These are phyloP conservation scores for Cottus gobio DNA, from an alignment of 2,113 vertebrate species.

Conservation along the genomic window DNA sequence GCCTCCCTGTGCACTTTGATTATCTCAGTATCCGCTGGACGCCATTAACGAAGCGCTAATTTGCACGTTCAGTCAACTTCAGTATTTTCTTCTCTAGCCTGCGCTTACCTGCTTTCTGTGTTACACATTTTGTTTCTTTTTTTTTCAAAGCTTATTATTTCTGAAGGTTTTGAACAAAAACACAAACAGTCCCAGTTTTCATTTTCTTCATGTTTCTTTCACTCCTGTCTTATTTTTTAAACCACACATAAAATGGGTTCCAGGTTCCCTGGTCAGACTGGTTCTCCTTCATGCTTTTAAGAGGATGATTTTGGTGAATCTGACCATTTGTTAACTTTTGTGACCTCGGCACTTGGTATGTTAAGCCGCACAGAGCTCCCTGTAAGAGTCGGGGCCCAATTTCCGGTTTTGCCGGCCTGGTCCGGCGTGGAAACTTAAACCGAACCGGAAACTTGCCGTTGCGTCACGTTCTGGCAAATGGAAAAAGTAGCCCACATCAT, in stretches of 20 bases:
- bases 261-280: not conserved
- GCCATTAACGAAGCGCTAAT: conserved; percentile 36
- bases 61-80: conserved; percentile 79
- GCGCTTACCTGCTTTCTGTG: conserved; percentile 6
- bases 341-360: conserved; percentile 17
- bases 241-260: conserved; percentile 59
- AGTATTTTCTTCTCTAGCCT: conserved; percentile 62
- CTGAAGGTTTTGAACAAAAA: conserved; percentile 51
- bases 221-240: not conserved
- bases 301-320: conserved; percentile 12
- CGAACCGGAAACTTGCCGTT: not conserved
- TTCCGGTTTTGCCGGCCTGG: not conserved
- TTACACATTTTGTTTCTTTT: conserved; percentile 17
- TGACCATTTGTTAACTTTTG: not conserved
- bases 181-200: conserved; percentile 44
- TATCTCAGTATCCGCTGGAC: conserved; percentile 35
- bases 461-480: not conserved
- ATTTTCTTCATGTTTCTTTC: not conserved
- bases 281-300: not conserved
- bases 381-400: not conserved
- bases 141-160: conserved; percentile 54
- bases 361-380: not conserved
- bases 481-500: not conserved
- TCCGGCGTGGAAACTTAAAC: not conserved
- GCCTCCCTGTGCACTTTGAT: conserved; percentile 42